A percentile compares a stretch with the other conserved stretches of the same genome.
phyloP scores from a whole-genome alignment of 2,888 invertebrate species.

The Orchestes rusci region DNA sequence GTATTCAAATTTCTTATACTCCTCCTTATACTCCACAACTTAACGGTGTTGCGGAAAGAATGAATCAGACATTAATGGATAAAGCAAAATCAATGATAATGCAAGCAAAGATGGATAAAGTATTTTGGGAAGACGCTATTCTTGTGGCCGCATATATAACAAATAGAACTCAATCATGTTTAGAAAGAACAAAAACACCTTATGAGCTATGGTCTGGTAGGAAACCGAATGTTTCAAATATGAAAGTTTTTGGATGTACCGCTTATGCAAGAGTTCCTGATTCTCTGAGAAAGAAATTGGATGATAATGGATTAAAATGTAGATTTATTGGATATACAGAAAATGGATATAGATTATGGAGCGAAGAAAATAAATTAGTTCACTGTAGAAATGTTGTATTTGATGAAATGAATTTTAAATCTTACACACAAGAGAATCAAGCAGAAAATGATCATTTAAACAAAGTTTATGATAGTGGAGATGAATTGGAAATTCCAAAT shows the following conservation, averaged over 20 bases:
- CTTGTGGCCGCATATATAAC: constrained; percentile 18
- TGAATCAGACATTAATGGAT: constrained; percentile 19
- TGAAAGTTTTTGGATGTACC: neutral
- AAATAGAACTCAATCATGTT: neutral
- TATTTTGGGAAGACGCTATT: constrained; percentile 18
- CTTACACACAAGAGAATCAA: neutral
- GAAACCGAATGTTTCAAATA: constrained; percentile 1
- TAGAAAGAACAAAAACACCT: neutral
- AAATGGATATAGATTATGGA: neutral
- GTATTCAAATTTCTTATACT: constrained; percentile 14
- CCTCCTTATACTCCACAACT: constrained; percentile 18
- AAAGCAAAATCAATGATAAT: constrained; percentile 17
- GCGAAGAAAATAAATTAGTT: neutral
- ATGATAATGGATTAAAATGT: no score
- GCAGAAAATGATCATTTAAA: neutral
- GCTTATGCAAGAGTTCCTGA: neutral
- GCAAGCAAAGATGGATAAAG: constrained; percentile 12
- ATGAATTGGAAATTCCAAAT: neutral
- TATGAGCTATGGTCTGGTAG: neutral
- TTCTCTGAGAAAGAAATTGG: neutral
- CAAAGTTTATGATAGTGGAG: neutral
- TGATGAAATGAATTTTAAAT: neutral
- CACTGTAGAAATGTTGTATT: neutral
- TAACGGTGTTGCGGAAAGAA: constrained; percentile 20
- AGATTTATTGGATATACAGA: neutral